A percentile compares a stretch with the other conserved stretches of the same genome.
Evolutionary conservation across 2,113 vertebrate genomes (phyloP).

Genomic region (human): GRCh38 chr9:30562001-30562500

Average conservation of each 20-base stretch:
- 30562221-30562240: not conserved
- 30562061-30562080: not conserved
- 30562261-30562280: not conserved
- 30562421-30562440: not conserved
- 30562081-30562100: not conserved
- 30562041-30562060: not conserved
- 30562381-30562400: not conserved
- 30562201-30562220: not conserved
- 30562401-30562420: not conserved
- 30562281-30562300: not conserved
- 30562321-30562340: not conserved
- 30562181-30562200: not conserved
- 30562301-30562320: not conserved
- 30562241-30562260: not conserved
- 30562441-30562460: not conserved
- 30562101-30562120: not conserved
- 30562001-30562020: not conserved
- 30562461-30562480: not conserved
- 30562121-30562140: too few relatives aligned
- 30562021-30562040: not conserved
- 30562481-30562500: not conserved
- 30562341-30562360: not conserved
- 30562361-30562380: not conserved
- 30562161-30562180: not conserved
- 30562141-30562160: not conserved